Percentiles rank a stretch among this genome's conserved stretches.
phyloP scores from a whole-genome alignment of 2,888 invertebrate species.

The Trachelus iudaicus region DNA sequence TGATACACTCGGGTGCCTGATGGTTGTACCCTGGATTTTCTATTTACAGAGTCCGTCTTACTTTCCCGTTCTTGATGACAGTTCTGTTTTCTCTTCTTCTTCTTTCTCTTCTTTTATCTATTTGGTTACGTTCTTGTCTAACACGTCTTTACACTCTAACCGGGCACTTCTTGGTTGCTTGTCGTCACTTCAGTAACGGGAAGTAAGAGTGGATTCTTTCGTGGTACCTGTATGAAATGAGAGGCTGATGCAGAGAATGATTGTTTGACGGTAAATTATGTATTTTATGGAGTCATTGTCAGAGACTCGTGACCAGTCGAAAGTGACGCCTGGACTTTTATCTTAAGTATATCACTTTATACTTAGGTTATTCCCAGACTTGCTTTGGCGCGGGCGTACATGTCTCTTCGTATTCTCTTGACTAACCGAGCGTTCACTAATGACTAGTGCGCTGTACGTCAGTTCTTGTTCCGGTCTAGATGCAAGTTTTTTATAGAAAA shows the following conservation, averaged over 20 bases:
- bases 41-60: slow-evolving; percentile 2
- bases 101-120: neutral
- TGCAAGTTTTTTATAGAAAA: too few species aligned
- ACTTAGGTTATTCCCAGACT: slow-evolving; percentile 41
- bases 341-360: neutral
- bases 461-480: neutral
- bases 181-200: neutral
- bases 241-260: neutral
- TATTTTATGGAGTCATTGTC: neutral
- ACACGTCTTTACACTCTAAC: neutral
- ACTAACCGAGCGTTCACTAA: slow-evolving; percentile 37
- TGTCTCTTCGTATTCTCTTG: slow-evolving; percentile 30
- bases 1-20: neutral
- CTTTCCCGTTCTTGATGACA: neutral
- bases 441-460: neutral
- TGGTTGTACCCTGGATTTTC: neutral
- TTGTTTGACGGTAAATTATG: neutral
- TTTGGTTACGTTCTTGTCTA: neutral
- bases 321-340: neutral
- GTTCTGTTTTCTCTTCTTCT: slow-evolving; percentile 3
- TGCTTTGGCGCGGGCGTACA: slow-evolving; percentile 63
- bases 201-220: neutral
- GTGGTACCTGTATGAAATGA: neutral
- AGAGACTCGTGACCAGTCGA: neutral
- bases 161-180: neutral